Base-by-base conservation (phyloP, 2,113 vertebrate genomes). In the Limnothrissa miodon region DNA sequence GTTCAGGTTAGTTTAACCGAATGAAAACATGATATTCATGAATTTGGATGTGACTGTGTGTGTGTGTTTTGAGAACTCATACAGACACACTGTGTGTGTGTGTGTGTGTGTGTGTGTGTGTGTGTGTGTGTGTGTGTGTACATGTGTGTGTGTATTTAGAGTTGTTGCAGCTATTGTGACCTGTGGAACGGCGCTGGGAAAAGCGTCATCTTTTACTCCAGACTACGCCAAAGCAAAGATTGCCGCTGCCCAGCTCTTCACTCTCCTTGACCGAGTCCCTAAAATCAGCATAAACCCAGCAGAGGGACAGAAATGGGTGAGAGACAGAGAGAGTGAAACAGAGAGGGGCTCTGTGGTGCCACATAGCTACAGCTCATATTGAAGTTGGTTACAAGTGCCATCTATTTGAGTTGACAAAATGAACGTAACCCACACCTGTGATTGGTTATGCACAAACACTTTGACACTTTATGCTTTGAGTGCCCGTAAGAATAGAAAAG, bases 161-260 rank as follows among this genome's bases (percentile, higher is more conserved):
- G 95, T 95, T 70, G 94, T 95, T 79, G 82, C 92, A 74, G 91
- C 91, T 17, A 36, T 95, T 1, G 91, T 95, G 5, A 90, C 90
- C 86, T 94, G 95, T 70, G 94, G 93, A 10, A 93, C 91, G 0
- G 92, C 94, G 5, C 86, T 95, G 11, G 94, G 93, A 15, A 92
- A 44, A 89, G 93, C 92, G 15, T 94, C 94, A 3, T 93, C 93
- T 44, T 94, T 93, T 82, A 94, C 94, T 59, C 94, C 95, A 80
- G 94, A 95, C 86, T 95, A 95, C 9, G 93, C 92, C 79, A 95
- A 95, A 90, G 94, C 95, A 80, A 95, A 94, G 89, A 94, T 59
- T 10, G 92, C 95, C 51, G 95, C 95, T 29, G 90, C 91, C 42
- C 91, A 93, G 62, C 79, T 95, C 25, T 95, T 95, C 81, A 89